Evolutionary conservation across 2,113 vertebrate genomes (phyloP).

Genomic region (Hippocampus barbouri): DNA sequence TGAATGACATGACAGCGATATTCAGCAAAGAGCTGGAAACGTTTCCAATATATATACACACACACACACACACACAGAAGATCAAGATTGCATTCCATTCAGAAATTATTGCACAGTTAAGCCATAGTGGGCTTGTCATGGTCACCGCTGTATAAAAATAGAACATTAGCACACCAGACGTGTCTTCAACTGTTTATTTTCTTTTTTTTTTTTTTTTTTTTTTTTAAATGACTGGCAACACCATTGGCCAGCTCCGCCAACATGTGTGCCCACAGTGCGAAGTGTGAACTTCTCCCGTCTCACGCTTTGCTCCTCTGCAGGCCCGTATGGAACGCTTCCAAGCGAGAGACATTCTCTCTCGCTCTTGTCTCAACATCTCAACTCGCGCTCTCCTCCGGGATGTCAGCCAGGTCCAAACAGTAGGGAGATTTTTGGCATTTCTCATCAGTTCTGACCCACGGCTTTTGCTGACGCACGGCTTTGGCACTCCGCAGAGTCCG

Average conservation of each 20-base stretch:
- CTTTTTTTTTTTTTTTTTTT: slow-evolving; percentile 48
- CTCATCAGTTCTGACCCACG: slow-evolving; percentile 48
- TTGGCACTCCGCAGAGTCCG: slow-evolving; percentile 47
- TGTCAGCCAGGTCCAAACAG: slow-evolving; percentile 54
- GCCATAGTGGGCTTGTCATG: slow-evolving; percentile 82
- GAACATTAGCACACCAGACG: slow-evolving; percentile 81
- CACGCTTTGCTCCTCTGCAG: slow-evolving; percentile 30
- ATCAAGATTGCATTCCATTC: slow-evolving; percentile 78
- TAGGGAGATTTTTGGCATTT: slow-evolving; percentile 60
- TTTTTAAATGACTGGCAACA: slow-evolving; percentile 57
- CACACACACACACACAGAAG: slow-evolving; percentile 53
- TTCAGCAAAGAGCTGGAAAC: slow-evolving; percentile 65
- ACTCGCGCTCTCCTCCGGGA: slow-evolving; percentile 45
- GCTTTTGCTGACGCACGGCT: slow-evolving; percentile 46
- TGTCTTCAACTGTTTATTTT: slow-evolving; percentile 67
- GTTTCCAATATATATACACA: slow-evolving; percentile 67
- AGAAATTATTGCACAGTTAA: slow-evolving; percentile 92
- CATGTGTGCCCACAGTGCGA: slow-evolving; percentile 53
- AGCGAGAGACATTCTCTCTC: slow-evolving; percentile 23
- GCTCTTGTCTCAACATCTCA: slow-evolving; percentile 20
- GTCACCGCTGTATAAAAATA: slow-evolving; percentile 85
- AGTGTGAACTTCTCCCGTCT: slow-evolving; percentile 47
- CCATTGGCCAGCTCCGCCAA: slow-evolving; percentile 46
- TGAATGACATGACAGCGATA: slow-evolving; percentile 17
- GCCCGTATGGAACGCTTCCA: slow-evolving; percentile 40